These are phyloP conservation scores for Yponomeuta malinellus DNA, from an alignment of 2,888 invertebrate species.

Conservation along the genomic window DNA sequence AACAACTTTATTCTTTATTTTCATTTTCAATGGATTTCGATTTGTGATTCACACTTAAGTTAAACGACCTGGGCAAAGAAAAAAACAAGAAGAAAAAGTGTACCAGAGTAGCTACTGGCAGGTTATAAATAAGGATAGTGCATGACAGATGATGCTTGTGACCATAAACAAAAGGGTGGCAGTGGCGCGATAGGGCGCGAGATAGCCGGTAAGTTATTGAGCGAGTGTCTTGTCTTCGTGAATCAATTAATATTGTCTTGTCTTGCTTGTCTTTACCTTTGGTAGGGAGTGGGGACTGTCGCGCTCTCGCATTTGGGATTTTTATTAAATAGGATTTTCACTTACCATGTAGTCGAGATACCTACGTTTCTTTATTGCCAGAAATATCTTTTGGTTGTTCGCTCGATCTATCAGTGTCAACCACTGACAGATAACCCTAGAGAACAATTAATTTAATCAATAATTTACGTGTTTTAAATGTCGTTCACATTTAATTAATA, in stretches of 20 bases:
- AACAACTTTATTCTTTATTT: conserved; percentile 18
- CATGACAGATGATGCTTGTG: conserved; percentile 53
- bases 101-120: not conserved
- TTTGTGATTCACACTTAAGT: not conserved
- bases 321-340: not conserved
- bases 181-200: conserved; percentile 45
- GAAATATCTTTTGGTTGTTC: not conserved
- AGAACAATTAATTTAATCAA: not conserved
- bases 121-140: conserved; percentile 30
- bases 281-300: not conserved
- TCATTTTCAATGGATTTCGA: not conserved
- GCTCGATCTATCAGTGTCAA: not conserved
- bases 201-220: conserved; percentile 60
- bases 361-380: not conserved
- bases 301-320: not conserved
- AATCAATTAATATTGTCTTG: conserved; percentile 5
- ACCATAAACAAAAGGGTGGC: conserved; percentile 49
- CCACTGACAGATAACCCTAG: not conserved
- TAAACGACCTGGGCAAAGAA: not conserved
- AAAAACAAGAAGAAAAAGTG: not conserved
- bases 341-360: not conserved
- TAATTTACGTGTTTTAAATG: not conserved
- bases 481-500: not conserved
- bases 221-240: conserved; percentile 5
- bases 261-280: not conserved